Conservation (phyloP, 1,140 invertebrate genomes). For the Drosophila lacteicornis region DNA sequence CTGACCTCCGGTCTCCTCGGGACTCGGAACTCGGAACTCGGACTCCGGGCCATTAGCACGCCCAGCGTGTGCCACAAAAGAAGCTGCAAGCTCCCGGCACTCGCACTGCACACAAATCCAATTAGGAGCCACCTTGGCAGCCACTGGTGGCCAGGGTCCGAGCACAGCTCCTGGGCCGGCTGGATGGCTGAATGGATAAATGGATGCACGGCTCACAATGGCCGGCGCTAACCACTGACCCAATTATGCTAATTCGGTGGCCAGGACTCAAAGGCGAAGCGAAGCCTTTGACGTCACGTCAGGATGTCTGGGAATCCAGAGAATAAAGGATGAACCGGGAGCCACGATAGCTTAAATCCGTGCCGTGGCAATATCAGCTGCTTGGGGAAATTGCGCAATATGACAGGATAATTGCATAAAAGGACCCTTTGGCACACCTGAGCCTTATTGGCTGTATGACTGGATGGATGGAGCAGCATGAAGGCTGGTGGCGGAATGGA, state of each 20-base stretch:
- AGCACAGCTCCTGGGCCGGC: constrained; percentile 6
- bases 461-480: not conserved
- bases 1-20: constrained; percentile 5
- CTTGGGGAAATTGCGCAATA: constrained; percentile 61
- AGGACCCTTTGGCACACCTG: constrained; percentile 64
- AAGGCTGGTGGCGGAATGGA: not conserved
- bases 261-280: constrained; percentile 28
- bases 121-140: constrained; percentile 40
- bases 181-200: constrained; percentile 5
- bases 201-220: constrained; percentile 41
- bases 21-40: not conserved
- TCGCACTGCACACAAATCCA: constrained; percentile 57
- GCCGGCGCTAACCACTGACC: constrained; percentile 60
- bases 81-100: constrained; percentile 29
- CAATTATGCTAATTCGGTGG: constrained; percentile 74
- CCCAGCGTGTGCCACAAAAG: constrained; percentile 61
- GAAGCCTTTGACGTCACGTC: constrained; percentile 56
- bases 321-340: constrained; percentile 21
- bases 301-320: constrained; percentile 11
- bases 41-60: constrained; percentile 57
- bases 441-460: constrained; percentile 60
- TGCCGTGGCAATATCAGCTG: constrained; percentile 50
- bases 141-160: constrained; percentile 19
- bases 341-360: constrained; percentile 8
- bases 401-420: constrained; percentile 66